These are phyloP conservation scores for Dasyprocta punctata DNA, from an alignment of 2,113 vertebrate genomes.

Conservation along the genomic window DNA sequence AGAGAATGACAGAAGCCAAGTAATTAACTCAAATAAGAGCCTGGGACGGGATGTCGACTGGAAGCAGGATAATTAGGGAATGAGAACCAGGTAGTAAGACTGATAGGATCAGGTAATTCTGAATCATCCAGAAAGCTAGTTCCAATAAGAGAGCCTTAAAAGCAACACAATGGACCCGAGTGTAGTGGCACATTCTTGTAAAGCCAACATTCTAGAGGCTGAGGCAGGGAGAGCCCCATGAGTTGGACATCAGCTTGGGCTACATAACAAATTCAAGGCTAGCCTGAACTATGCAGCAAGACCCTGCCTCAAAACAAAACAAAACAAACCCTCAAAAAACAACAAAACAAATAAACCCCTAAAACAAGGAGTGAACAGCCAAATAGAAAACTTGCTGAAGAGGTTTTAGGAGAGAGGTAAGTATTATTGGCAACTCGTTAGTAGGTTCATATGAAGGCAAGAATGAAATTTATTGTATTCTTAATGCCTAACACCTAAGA, in stretches of 20 bases:
- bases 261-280: not conserved
- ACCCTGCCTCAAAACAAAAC: not conserved
- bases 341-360: not conserved
- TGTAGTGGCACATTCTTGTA: not conserved
- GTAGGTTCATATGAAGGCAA: not conserved
- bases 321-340: not conserved
- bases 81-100: not conserved
- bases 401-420: not conserved
- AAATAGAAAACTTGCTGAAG: not conserved
- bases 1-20: not conserved
- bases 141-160: not conserved
- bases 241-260: not conserved
- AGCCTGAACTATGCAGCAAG: not conserved
- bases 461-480: not conserved
- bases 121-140: not conserved
- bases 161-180: not conserved
- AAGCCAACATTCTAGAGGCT: not conserved
- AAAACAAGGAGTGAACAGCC: not conserved
- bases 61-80: not conserved
- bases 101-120: not conserved
- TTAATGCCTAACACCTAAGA: too few species aligned
- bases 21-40: slow-evolving; percentile 19
- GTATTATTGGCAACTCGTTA: too few species aligned
- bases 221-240: not conserved
- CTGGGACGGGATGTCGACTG: not conserved